These are phyloP conservation scores for Semnornis frantzii DNA, from an alignment of 2,113 vertebrate species.

Conservation along the genomic window DNA sequence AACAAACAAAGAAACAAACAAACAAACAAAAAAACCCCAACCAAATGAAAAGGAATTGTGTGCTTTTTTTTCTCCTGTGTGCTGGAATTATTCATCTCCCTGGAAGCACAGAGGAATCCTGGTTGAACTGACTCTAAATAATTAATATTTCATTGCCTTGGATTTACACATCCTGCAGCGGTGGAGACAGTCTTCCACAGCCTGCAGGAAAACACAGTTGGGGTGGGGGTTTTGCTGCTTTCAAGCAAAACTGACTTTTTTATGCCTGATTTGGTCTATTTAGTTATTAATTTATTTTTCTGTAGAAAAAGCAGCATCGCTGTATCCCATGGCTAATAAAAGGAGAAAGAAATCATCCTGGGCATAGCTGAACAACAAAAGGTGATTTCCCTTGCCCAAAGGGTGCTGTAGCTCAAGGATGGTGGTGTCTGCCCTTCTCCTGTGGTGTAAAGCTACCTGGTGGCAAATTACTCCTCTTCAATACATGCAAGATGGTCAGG, in stretches of 20 bases:
- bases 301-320: not conserved
- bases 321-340: not conserved
- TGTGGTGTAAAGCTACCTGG: accelerated
- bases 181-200: not conserved
- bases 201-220: not conserved
- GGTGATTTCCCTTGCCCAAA: not conserved
- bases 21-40: too few relatives aligned
- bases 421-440: not conserved
- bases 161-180: constrained; percentile 26
- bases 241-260: not conserved
- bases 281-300: not conserved
- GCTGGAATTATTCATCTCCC: not conserved
- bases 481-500: accelerated
- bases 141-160: constrained; percentile 61
- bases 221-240: not conserved
- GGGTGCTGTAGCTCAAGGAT: not conserved
- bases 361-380: not conserved
- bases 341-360: not conserved
- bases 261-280: not conserved
- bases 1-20: not conserved
- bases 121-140: constrained; percentile 19
- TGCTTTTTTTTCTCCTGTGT: not conserved
- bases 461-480: not conserved
- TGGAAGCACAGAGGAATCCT: constrained; percentile 12
- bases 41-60: not conserved